Evolutionary conservation across 2,113 vertebrate genomes (phyloP).

Genomic region (Dunckerocampus dactyliophorus): DNA sequence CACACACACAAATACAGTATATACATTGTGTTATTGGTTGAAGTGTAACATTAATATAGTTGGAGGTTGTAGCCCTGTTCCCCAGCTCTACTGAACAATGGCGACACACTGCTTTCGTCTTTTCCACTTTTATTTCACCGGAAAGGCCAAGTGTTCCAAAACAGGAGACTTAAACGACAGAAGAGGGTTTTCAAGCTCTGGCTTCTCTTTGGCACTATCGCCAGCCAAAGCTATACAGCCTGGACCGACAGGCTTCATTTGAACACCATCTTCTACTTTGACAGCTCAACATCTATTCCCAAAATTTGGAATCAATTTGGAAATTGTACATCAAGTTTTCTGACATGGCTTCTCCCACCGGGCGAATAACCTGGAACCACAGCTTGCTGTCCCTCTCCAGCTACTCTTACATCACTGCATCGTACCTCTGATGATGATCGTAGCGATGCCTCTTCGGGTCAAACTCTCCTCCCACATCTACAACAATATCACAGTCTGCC

Average conservation of each 20-base stretch:
- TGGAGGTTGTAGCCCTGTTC: too few species aligned
- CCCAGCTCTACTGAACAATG: too few species aligned
- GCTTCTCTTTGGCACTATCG: too few species aligned
- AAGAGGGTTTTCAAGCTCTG: too few species aligned
- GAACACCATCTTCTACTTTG: not conserved
- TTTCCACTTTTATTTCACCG: too few species aligned
- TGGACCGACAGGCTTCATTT: not conserved
- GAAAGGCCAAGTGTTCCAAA: too few species aligned
- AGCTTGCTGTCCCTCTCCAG: not conserved
- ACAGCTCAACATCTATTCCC: not conserved
- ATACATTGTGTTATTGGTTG: too few species aligned
- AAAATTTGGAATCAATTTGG: conserved; percentile 1
- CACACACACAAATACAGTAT: too few species aligned
- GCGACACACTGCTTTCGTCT: too few species aligned
- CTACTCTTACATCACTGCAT: not conserved
- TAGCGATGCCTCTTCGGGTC: conserved; percentile 84
- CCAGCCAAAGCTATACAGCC: too few species aligned
- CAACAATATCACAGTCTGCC: conserved; percentile 82
- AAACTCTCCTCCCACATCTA: conserved; percentile 91
- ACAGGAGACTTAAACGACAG: too few species aligned
- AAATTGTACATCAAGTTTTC: not conserved
- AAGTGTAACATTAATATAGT: too few species aligned
- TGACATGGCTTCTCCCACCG: not conserved
- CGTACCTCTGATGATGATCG: conserved; percentile 93
- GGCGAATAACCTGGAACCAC: not conserved